phyloP scores from a whole-genome alignment of 2,113 vertebrate species.

The Microcebus lehilahytsara region DNA sequence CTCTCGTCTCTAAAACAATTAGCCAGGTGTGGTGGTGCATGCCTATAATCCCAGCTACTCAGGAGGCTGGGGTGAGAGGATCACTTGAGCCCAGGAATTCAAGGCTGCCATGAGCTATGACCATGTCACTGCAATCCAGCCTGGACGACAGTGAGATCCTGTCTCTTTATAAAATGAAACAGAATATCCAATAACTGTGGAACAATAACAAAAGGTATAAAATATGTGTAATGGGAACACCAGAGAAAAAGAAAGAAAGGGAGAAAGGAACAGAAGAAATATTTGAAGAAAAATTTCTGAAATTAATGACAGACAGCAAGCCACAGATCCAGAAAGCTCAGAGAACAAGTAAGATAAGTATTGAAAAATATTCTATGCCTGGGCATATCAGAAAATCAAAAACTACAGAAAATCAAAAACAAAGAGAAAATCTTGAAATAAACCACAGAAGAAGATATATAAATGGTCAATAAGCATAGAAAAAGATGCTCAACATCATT shows the following conservation, averaged over 20 bases:
- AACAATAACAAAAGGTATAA: not conserved
- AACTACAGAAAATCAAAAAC: conserved; percentile 15
- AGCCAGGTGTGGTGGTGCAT: too few relatives aligned
- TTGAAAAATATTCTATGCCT: not conserved
- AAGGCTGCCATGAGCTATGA: too few relatives aligned
- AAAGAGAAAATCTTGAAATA: conserved; percentile 1
- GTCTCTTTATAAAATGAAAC: not conserved
- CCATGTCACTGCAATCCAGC: too few relatives aligned
- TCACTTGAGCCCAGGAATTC: too few relatives aligned
- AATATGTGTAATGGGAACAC: not conserved
- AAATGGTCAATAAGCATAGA: not conserved
- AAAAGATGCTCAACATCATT: not conserved
- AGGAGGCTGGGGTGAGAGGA: too few relatives aligned
- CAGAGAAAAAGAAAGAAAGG: not conserved
- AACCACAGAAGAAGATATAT: not conserved
- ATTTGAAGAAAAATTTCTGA: not conserved
- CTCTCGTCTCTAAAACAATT: too few relatives aligned
- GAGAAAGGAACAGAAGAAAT: not conserved
- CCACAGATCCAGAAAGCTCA: not conserved
- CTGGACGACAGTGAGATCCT: too few relatives aligned
- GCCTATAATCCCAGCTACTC: too few relatives aligned
- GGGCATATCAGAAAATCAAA: not conserved
- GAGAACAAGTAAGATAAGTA: not conserved
- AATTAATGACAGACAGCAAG: not conserved
- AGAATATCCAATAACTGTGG: conserved; percentile 1